Percentiles rank a stretch among this genome's conserved stretches.
Evolutionary conservation across 2,797 vertebrate genomes (phyloP).

Genomic region (Oreonectes daqikongensis): DNA sequence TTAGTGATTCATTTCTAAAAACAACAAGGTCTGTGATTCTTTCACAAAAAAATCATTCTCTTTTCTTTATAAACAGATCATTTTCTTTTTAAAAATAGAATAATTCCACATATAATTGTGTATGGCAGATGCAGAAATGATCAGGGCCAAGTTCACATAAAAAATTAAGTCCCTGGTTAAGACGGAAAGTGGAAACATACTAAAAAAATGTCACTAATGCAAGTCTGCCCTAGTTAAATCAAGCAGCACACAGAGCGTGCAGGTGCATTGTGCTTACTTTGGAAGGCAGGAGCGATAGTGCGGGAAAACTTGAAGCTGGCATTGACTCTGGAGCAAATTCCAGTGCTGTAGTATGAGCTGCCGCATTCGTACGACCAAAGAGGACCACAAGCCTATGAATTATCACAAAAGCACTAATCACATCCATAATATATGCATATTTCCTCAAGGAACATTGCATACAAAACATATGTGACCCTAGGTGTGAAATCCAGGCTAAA

Average conservation of each 20-base stretch:
- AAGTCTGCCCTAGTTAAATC: constrained; percentile 44
- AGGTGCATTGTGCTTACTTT: constrained; percentile 78
- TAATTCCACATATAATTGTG: constrained; percentile 12
- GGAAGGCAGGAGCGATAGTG: constrained; percentile 93
- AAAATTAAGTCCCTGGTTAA: constrained; percentile 31
- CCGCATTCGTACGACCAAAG: constrained; percentile 99
- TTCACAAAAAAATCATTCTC: background rate
- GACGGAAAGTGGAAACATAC: constrained; percentile 43
- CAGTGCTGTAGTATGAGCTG: constrained; percentile 98
- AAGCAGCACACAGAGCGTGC: constrained; percentile 20
- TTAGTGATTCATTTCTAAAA: constrained; percentile 21
- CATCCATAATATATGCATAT: background rate
- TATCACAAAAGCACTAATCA: constrained; percentile 3
- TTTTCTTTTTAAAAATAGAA: constrained; percentile 24
- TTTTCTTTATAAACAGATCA: constrained; percentile 4
- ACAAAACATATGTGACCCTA: no score
- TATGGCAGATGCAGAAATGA: constrained; percentile 24
- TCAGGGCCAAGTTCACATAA: constrained; percentile 26
- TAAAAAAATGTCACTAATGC: constrained; percentile 22
- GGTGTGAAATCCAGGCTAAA: background rate
- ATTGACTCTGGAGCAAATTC: constrained; percentile 95
- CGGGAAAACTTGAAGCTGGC: constrained; percentile 95
- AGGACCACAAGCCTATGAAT: constrained; percentile 90
- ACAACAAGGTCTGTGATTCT: background rate
- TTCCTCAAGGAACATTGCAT: no score